Conservation (phyloP, 1,140 invertebrate species). For the Meloidogyne exigua region DNA sequence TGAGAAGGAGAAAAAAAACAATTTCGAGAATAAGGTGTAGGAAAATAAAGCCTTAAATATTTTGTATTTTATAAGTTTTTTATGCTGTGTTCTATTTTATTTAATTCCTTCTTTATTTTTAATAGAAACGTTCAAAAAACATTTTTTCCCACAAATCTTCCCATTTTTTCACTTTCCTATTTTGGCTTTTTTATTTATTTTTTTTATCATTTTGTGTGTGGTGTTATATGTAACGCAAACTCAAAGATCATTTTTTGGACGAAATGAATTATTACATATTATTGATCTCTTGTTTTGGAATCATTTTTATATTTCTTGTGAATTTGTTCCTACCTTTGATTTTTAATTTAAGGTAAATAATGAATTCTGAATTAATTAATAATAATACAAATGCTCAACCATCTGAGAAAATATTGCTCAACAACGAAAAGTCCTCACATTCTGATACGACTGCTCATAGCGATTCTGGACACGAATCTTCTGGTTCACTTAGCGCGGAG, state of each 20-base stretch:
- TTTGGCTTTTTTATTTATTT: background rate
- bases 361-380: background rate
- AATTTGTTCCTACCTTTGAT: too few species aligned
- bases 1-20: background rate
- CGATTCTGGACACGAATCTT: conserved; percentile 34
- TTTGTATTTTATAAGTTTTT: background rate
- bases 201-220: background rate
- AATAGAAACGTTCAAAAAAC: background rate
- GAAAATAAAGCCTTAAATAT: too few species aligned
- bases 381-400: background rate
- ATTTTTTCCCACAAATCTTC: background rate
- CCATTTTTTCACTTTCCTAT: background rate
- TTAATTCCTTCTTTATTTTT: background rate
- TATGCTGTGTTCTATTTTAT: background rate
- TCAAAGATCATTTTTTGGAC: background rate
- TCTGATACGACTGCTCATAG: conserved; percentile 20
- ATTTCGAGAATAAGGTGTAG: background rate
- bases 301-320: background rate
- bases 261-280: too few species aligned
- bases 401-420: background rate
- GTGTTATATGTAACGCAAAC: background rate
- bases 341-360: background rate
- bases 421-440: background rate
- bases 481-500: conserved; percentile 25
- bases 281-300: background rate